These are phyloP conservation scores for Sericinus montela DNA, from an alignment of 2,888 invertebrate genomes.

Conservation along the genomic window DNA sequence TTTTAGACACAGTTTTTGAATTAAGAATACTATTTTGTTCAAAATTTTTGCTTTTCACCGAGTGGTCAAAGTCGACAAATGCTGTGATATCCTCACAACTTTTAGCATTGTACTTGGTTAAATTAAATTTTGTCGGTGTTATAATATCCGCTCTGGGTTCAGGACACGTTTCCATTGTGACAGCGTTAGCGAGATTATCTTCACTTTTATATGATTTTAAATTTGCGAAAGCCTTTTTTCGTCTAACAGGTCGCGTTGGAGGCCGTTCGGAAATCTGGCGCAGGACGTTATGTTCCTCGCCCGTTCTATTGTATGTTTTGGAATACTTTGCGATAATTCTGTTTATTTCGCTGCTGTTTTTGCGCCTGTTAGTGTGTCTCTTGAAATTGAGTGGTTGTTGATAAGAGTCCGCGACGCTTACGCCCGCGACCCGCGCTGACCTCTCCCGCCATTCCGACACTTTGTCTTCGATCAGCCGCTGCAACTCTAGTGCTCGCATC, in stretches of 20 bases:
- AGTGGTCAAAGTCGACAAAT: slow-evolving; percentile 56
- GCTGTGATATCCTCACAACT: slow-evolving; percentile 68
- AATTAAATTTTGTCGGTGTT: slow-evolving; percentile 34
- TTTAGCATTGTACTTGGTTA: slow-evolving; percentile 61
- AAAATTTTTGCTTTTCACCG: slow-evolving; percentile 59
- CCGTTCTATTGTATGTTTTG: slow-evolving; percentile 53
- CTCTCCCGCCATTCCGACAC: slow-evolving; percentile 75
- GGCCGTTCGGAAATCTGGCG: slow-evolving; percentile 40
- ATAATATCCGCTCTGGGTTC: slow-evolving; percentile 34
- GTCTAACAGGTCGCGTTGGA: slow-evolving; percentile 56
- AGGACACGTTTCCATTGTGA: slow-evolving; percentile 50
- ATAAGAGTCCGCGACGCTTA: slow-evolving; percentile 71
- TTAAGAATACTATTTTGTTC: slow-evolving; percentile 67
- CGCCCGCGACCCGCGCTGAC: slow-evolving; percentile 67
- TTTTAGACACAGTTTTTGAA: slow-evolving; percentile 41
- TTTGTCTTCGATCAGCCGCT: slow-evolving; percentile 73
- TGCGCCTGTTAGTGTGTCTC: slow-evolving; percentile 71
- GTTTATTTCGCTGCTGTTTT: slow-evolving; percentile 75
- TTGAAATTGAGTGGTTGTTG: slow-evolving; percentile 74
- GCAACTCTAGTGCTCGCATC: slow-evolving; percentile 73
- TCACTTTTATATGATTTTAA: slow-evolving; percentile 62
- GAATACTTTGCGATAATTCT: slow-evolving; percentile 78
- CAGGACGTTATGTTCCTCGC: slow-evolving; percentile 43
- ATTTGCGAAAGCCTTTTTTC: slow-evolving; percentile 38
- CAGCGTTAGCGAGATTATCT: slow-evolving; percentile 58